Base-by-base conservation (phyloP, 2,797 vertebrate species). In the Cossypha heuglini region DNA sequence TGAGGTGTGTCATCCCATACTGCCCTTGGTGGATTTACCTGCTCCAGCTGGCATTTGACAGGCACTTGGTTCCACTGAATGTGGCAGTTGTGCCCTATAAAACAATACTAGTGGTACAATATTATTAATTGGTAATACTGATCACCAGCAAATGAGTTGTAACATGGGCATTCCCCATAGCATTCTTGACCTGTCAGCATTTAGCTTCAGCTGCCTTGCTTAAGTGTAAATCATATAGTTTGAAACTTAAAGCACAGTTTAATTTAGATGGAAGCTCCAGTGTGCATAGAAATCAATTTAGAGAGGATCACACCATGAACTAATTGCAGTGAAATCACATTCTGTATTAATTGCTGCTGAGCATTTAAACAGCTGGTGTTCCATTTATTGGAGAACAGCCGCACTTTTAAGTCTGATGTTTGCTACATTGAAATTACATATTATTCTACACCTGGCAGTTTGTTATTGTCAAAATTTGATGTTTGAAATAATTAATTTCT, bases 341-440 rank as follows among this genome's bases (percentile, higher is more conserved):
- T 91, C 61, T 85, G 18, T 63, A 25, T 93, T 92, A 94, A 89
- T 85, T 92, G 87, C 71, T 89, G 33, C 35, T 74, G 6, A 83
- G 22, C 29, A 17, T 87, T 91, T 83, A 54, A 77, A 75, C 26
- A 79, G 29, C 52, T 67, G 29, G 29, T 55, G 51, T 80, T 93
- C 64, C 29, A 26, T 85, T 86, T 83, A 48, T 90, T 71, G 57
- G 29, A 74, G 52, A 67, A 28, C 31, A 74, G 64, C 21, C 38
- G 35, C 28, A 24, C 6, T 76, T 76, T 64, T 35, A 57, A 71
- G 38, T 75, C 37, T 86, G 21, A 22, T 59, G 16, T 45, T 86
- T 90, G 35, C 29, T 43, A 4, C 21, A 4, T 35, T 76, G 40
- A 61, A 66, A 63, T 87, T 42, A 45, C 4, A 4, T 46, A 16